Evolutionary conservation across 2,888 invertebrate species (phyloP).

Genomic region (Apamea anceps): DNA sequence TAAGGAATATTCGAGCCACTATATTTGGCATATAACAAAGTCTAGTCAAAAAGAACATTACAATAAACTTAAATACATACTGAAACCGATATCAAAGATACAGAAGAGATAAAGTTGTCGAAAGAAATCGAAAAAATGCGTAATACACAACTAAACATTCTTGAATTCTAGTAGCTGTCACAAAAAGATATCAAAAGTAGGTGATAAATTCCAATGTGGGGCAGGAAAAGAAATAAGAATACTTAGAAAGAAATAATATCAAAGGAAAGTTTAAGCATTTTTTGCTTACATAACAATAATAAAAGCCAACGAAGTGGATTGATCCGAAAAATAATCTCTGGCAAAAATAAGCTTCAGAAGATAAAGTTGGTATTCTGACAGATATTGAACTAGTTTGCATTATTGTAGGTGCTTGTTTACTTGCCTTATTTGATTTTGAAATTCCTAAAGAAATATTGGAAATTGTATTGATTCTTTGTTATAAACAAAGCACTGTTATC

Average conservation of each 20-base stretch:
- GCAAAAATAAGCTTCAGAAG: slow-evolving; percentile 59
- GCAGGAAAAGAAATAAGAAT: slow-evolving; percentile 45
- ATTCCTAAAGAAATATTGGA: background rate
- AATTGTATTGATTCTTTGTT: background rate
- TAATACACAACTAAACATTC: slow-evolving; percentile 26
- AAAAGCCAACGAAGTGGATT: slow-evolving; percentile 65
- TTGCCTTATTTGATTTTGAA: background rate
- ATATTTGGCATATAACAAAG: slow-evolving; percentile 2
- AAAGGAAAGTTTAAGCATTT: slow-evolving; percentile 62
- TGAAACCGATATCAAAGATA: slow-evolving; percentile 14
- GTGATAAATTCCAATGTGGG: slow-evolving; percentile 55
- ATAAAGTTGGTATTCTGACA: slow-evolving; percentile 51
- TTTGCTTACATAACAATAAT: slow-evolving; percentile 68
- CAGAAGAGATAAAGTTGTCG: slow-evolving; percentile 30
- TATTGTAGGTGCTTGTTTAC: background rate
- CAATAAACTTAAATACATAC: slow-evolving; percentile 1
- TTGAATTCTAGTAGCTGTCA: slow-evolving; percentile 39
- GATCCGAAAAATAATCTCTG: slow-evolving; percentile 65
- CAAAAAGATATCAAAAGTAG: slow-evolving; percentile 43
- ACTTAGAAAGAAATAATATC: slow-evolving; percentile 51
- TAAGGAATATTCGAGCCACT: background rate
- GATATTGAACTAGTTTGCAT: slow-evolving; percentile 45
- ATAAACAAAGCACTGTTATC: background rate
- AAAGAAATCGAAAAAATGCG: slow-evolving; percentile 20
- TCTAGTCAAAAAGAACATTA: background rate